These are phyloP conservation scores for Plectropomus leopardus DNA, from an alignment of 2,113 vertebrate species.

Conservation along the genomic window DNA sequence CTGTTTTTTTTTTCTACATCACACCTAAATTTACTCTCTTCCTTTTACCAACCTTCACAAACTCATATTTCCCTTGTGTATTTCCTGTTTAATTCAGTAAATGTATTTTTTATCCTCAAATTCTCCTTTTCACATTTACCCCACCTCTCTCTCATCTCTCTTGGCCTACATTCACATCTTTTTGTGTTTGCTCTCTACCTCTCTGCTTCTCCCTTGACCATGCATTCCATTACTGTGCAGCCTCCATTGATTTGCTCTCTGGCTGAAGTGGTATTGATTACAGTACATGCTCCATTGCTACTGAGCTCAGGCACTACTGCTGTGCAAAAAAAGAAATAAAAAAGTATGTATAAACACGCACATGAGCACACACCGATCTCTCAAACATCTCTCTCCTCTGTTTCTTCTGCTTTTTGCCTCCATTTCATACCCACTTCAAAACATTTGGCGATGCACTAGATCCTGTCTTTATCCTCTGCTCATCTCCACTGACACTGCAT, in stretches of 20 bases:
- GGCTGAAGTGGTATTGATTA: constrained; percentile 84
- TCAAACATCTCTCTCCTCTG: constrained; percentile 2
- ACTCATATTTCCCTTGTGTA: constrained; percentile 8
- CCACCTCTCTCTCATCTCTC: constrained; percentile 15
- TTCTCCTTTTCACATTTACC: constrained; percentile 18
- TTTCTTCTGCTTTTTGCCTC: constrained; percentile 9
- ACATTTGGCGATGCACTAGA: constrained; percentile 31
- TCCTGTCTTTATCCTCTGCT: constrained; percentile 20
- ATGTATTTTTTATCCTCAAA: constrained; percentile 38
- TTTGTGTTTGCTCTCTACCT: constrained; percentile 64
- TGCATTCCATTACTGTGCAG: constrained; percentile 75
- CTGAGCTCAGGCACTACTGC: constrained; percentile 56
- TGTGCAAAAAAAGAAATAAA: constrained; percentile 46
- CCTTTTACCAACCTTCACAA: constrained; percentile 10
- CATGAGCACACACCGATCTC: constrained; percentile 4
- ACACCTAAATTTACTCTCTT: constrained; percentile 47
- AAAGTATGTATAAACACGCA: constrained; percentile 37
- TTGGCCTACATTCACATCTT: constrained; percentile 56
- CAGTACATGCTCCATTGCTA: constrained; percentile 76
- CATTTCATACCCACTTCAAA: constrained; percentile 44
- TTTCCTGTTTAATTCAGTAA: constrained; percentile 37
- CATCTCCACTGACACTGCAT: constrained; percentile 41
- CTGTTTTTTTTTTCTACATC: constrained; percentile 18
- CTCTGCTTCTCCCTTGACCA: constrained; percentile 62
- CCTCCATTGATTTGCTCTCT: constrained; percentile 79